Evolutionary conservation across 2,113 vertebrate genomes (phyloP).

Genomic region (Pandion haliaetus): DNA sequence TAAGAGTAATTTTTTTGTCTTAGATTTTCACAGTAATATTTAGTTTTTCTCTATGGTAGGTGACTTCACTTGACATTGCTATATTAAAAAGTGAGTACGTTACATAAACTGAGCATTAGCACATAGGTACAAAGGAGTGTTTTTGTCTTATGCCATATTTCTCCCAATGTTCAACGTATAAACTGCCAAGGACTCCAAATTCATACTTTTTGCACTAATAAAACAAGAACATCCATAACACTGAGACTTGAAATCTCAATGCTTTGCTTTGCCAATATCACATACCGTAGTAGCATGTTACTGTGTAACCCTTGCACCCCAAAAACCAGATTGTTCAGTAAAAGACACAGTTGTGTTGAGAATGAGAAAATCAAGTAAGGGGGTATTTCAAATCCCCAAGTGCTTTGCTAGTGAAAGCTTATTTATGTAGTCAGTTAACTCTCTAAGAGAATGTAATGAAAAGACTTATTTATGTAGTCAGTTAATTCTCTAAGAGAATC

Average conservation of each 20-base stretch:
- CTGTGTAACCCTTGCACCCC: background rate
- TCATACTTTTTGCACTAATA: background rate
- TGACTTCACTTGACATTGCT: background rate
- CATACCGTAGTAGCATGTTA: background rate
- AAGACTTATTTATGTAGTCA: background rate
- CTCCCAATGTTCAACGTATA: background rate
- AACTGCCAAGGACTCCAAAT: background rate
- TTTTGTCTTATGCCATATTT: background rate
- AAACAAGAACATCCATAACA: background rate
- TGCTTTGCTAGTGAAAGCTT: background rate
- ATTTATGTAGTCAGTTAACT: slow-evolving; percentile 10
- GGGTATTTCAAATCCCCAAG: background rate
- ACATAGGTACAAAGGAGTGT: background rate
- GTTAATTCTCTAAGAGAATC: background rate
- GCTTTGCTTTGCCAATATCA: background rate
- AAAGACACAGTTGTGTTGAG: background rate
- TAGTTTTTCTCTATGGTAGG: background rate
- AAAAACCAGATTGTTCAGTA: background rate
- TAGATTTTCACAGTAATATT: background rate
- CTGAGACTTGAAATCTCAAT: background rate
- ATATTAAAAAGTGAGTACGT: background rate
- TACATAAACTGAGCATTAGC: background rate
- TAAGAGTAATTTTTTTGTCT: background rate
- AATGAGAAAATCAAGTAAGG: background rate
- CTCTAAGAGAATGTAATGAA: background rate